These are phyloP conservation scores for Heliconius sara DNA, from an alignment of 2,888 invertebrate species.

Conservation along the genomic window DNA sequence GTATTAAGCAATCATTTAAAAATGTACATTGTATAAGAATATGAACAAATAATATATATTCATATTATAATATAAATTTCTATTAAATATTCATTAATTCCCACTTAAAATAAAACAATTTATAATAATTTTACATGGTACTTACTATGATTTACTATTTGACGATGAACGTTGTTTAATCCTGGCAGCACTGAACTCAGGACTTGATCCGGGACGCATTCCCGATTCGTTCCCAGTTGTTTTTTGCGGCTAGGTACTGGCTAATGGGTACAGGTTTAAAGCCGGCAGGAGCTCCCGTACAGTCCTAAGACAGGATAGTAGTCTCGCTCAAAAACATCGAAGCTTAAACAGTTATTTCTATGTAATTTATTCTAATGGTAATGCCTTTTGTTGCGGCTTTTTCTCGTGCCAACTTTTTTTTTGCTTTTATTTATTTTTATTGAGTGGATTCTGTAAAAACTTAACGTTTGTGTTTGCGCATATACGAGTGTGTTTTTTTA, in stretches of 20 bases:
- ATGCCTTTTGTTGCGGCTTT: slow-evolving; percentile 43
- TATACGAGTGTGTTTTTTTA: background rate
- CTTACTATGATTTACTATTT: slow-evolving; percentile 8
- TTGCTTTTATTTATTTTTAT: slow-evolving; percentile 31
- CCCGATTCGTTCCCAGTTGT: slow-evolving; percentile 84
- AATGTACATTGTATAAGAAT: background rate
- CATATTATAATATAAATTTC: background rate
- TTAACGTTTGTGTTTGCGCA: slow-evolving; percentile 1
- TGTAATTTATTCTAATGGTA: slow-evolving; percentile 47
- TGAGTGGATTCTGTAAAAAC: slow-evolving; percentile 11
- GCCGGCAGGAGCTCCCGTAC: slow-evolving; percentile 51
- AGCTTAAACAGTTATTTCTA: slow-evolving; percentile 47
- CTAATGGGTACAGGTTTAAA: slow-evolving; percentile 81
- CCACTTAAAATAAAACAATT: background rate
- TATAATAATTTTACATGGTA: background rate
- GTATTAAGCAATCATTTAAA: background rate
- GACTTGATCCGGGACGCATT: slow-evolving; percentile 76
- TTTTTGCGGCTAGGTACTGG: slow-evolving; percentile 78
- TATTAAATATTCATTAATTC: background rate
- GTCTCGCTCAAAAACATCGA: slow-evolving; percentile 42
- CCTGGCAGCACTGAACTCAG: slow-evolving; percentile 62
- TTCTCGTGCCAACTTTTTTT: slow-evolving; percentile 27
- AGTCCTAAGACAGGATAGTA: slow-evolving; percentile 41
- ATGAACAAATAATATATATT: background rate
- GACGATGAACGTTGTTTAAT: slow-evolving; percentile 42